Conservation (phyloP, 2,888 invertebrate species). For the Bedellia somnulentella region DNA sequence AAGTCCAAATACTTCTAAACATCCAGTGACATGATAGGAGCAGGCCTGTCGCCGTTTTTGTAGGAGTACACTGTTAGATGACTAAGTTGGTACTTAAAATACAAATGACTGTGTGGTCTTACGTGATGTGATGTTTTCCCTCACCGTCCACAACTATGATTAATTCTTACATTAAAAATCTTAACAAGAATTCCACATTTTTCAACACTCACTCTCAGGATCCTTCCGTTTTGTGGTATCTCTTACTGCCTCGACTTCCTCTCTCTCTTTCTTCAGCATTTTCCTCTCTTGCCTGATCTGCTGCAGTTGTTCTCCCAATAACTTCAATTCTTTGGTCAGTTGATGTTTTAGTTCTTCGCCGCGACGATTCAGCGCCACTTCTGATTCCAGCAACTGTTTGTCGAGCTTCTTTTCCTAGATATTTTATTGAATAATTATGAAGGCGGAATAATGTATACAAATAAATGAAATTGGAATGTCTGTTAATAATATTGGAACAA, state of each 20-base stretch:
- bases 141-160: too few species aligned
- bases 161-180: too few species aligned
- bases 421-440: neutral
- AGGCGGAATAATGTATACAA: neutral
- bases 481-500: too few species aligned
- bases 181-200: too few species aligned
- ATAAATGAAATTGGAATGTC: too few species aligned
- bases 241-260: conserved; percentile 16
- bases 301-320: conserved; percentile 26
- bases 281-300: conserved; percentile 32
- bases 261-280: conserved; percentile 24
- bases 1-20: too few species aligned
- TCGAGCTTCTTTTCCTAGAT: conserved; percentile 33
- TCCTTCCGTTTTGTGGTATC: conserved; percentile 12
- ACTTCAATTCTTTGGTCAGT: conserved; percentile 27
- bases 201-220: conserved; percentile 16
- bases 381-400: conserved; percentile 28
- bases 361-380: conserved; percentile 21
- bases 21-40: too few species aligned
- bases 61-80: too few species aligned
- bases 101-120: too few species aligned
- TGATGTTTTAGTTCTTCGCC: conserved; percentile 38
- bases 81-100: too few species aligned
- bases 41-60: too few species aligned
- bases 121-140: too few species aligned